Evolutionary conservation across 2,113 vertebrate species (phyloP).

Genomic region (Caranx ignobilis): DNA sequence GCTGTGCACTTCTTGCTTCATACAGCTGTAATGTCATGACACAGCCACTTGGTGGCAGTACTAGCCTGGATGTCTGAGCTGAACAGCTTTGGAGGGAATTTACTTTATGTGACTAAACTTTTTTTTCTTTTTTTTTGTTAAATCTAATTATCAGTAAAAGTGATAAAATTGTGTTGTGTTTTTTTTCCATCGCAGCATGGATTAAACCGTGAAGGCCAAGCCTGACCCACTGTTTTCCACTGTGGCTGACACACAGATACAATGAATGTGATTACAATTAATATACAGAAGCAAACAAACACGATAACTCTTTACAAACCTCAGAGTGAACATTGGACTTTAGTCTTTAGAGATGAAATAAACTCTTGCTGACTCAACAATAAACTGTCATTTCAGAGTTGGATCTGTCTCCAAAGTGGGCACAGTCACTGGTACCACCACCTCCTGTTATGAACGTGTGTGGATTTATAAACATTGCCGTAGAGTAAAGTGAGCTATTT

Average conservation of each 20-base stretch:
- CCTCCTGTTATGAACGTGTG: too few species aligned
- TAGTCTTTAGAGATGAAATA: neutral
- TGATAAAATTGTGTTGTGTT: too few species aligned
- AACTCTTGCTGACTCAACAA: too few species aligned
- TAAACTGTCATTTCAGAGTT: too few species aligned
- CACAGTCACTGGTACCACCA: too few species aligned
- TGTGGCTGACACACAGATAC: neutral
- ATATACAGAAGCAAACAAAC: neutral
- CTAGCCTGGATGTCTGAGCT: neutral
- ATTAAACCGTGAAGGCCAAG: neutral
- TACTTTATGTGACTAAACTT: neutral
- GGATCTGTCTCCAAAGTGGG: too few species aligned
- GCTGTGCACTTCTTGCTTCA: neutral
- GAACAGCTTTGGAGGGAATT: neutral
- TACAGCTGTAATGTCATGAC: constrained; percentile 28
- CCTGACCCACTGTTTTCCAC: neutral
- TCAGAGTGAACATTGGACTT: neutral
- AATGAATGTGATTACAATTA: neutral
- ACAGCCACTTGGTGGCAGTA: constrained; percentile 43
- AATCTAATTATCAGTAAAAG: too few species aligned
- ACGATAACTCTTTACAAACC: neutral
- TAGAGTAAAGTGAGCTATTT: too few species aligned
- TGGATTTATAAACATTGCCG: too few species aligned
- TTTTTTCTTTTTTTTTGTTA: neutral
- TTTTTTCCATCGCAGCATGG: neutral